phyloP scores from a whole-genome alignment of 2,797 vertebrate genomes.

The Lutjanus campechanus region DNA sequence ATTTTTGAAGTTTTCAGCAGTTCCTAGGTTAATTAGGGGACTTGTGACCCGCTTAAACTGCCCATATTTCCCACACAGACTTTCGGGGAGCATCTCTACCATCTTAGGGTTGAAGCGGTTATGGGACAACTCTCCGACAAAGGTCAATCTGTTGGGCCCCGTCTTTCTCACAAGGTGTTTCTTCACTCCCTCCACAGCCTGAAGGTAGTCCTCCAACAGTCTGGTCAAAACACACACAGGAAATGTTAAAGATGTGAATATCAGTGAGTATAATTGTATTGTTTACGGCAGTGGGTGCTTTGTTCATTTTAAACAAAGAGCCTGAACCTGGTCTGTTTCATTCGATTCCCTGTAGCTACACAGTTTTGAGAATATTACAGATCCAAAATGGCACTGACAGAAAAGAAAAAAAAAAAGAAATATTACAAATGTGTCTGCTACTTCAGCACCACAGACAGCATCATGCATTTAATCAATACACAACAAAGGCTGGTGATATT shows the following conservation, averaged over 20 bases:
- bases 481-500: too few species aligned
- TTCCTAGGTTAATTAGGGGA: neutral
- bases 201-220: conserved; percentile 92
- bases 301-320: too few species aligned
- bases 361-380: too few species aligned
- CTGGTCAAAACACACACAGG: conserved; percentile 62
- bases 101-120: conserved; percentile 96
- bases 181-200: conserved; percentile 92
- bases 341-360: too few species aligned
- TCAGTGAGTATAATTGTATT: neutral
- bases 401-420: too few species aligned
- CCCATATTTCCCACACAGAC: neutral
- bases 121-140: conserved; percentile 94
- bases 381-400: too few species aligned
- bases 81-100: conserved; percentile 79
- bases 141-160: conserved; percentile 87
- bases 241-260: neutral
- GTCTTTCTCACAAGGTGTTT: conserved; percentile 91
- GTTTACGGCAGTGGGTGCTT: too few species aligned
- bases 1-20: neutral
- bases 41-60: neutral
- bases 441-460: too few species aligned
- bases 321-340: too few species aligned
- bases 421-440: too few species aligned
- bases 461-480: too few species aligned